Percentiles rank a stretch among this genome's conserved stretches.
Conservation (phyloP, 2,888 invertebrate species). For the Zygaena filipendulae region DNA sequence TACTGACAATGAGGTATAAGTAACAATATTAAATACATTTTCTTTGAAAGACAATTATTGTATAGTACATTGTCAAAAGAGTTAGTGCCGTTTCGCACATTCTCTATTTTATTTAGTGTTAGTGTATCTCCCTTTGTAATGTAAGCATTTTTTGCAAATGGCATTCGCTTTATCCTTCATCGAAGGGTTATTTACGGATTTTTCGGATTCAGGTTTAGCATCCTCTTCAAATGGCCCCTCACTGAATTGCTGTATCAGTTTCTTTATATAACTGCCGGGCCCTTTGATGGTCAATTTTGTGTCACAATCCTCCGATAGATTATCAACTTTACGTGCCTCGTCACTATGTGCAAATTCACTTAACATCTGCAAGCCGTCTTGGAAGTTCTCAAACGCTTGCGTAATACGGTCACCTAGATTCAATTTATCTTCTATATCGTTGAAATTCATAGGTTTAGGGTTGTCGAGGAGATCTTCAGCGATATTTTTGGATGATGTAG, state of each 20-base stretch:
- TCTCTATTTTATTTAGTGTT: no score
- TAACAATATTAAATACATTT: no score
- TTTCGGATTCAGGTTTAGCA: constrained; percentile 45
- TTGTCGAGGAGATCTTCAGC: constrained; percentile 20
- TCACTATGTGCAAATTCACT: constrained; percentile 29
- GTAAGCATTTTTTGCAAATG: constrained; percentile 61
- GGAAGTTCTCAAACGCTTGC: constrained; percentile 46
- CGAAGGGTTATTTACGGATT: constrained; percentile 36
- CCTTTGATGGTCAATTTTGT: constrained; percentile 51
- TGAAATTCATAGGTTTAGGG: constrained; percentile 28
- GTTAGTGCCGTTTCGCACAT: no score
- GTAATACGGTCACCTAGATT: constrained; percentile 45
- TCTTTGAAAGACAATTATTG: no score
- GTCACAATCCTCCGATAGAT: constrained; percentile 23
- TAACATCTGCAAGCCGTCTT: constrained; percentile 45
- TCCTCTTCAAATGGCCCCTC: constrained; percentile 57
- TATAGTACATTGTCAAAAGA: no score
- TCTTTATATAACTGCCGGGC: constrained; percentile 58
- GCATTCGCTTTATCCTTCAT: constrained; percentile 58
- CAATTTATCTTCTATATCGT: constrained; percentile 40
- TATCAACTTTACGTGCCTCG: constrained; percentile 23
- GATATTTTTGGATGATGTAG: constrained; percentile 39
- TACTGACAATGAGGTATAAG: no score
- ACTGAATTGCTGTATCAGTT: constrained; percentile 60
- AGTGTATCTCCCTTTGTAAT: constrained; percentile 57